phyloP scores from a whole-genome alignment of 92 coral and sea anemone species.

The Montipora capitata region DNA sequence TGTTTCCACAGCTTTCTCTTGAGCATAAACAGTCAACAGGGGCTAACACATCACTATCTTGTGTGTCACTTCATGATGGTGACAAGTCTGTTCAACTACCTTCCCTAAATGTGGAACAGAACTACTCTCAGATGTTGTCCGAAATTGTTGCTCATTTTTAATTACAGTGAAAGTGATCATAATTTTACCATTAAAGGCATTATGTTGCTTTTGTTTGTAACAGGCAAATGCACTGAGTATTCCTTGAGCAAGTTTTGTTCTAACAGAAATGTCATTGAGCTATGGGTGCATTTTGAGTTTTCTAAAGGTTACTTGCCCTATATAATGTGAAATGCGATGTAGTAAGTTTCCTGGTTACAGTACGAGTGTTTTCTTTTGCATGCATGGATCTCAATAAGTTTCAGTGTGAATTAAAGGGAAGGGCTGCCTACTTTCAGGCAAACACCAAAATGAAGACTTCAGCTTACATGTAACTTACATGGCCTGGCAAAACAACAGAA shows the following conservation, averaged over 20 bases:
- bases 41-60: slow-evolving; percentile 80
- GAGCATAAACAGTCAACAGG: slow-evolving; percentile 76
- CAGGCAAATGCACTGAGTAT: not conserved
- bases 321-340: not conserved
- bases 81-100: slow-evolving; percentile 91
- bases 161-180: not conserved
- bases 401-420: not conserved
- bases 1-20: slow-evolving; percentile 94
- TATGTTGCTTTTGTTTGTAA: not conserved
- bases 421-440: not conserved
- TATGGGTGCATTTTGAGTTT: not conserved
- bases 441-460: not conserved
- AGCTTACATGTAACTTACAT: not conserved
- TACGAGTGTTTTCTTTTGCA: not conserved
- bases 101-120: slow-evolving; percentile 90
- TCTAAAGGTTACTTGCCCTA: not conserved
- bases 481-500: not conserved
- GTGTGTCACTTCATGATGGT: slow-evolving; percentile 92
- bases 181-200: not conserved
- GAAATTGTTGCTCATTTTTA: slow-evolving; percentile 91
- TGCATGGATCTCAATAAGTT: slow-evolving; percentile 20
- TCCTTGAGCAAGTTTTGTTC: slow-evolving; percentile 3
- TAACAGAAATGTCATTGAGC: not conserved
- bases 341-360: slow-evolving; percentile 13
- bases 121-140: slow-evolving; percentile 94